Evolutionary conservation across 2,113 vertebrate genomes (phyloP), one percentile per base, ranked within the genome.

Genomic region (Catagonus wagneri): DNA sequence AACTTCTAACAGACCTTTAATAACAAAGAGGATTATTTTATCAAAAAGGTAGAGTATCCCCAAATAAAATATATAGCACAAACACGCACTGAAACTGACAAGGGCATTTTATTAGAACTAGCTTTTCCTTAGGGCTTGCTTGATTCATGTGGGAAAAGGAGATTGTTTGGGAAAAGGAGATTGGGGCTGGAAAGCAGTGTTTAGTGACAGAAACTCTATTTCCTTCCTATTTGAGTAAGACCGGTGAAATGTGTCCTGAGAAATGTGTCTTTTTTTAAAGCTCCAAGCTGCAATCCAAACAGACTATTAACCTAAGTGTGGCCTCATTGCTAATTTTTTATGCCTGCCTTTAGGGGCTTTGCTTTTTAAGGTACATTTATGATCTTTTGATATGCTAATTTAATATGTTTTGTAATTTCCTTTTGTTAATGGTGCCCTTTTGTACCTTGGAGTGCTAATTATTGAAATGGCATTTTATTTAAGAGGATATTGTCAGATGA

Each of bases 291-390:
- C 65, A 96, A 83, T 90, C n/a, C 78, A 96, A 90, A 93, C 9
- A 95, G 6, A 65, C 15, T 84, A 88, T 93, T 96, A 95, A 96
- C 71, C 39, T 58, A 60, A 32, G 32, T 23, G 27, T 85, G 90
- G 95, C 76, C 63, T 88, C 65, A 88, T 7, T 85, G 71, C 16
- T 94, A 96, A 97, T 93, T 96, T 44, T 97, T 95, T 84, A 66
- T 81, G 71, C 15, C 32, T 81, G 61, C n/a, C 25, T 74, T 50
- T 39, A 88, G 7, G 65, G 39, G 17, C 16, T 90, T 32, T 60
- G 71, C 20, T 84, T 93, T 95, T 85, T 74, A 95, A 89, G 50
- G 11, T 88, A 90, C 27, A 79, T 96, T 78, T 94, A 22, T 88
- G 80, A 89, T 74, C 34, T 88, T 96, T 89, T 88, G 54, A 58